phyloP scores from a whole-genome alignment of 1,140 invertebrate genomes.

The Megalonaias nervosa region DNA sequence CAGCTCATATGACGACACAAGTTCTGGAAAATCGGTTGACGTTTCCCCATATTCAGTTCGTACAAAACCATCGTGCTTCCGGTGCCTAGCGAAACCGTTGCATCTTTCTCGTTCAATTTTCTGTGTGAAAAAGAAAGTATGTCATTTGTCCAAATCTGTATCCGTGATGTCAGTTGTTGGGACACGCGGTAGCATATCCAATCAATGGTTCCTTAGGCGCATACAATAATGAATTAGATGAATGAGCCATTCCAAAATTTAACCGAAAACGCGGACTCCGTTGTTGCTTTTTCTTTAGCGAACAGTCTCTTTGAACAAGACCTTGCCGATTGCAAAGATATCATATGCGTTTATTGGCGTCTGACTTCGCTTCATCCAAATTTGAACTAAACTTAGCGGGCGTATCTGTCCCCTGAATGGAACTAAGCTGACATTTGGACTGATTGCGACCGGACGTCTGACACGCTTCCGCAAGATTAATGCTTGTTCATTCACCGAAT shows the following conservation, averaged over 20 bases:
- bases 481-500: too few species aligned
- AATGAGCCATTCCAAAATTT: too few species aligned
- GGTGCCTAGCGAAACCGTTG: not conserved
- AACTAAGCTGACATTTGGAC: too few species aligned
- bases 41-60: not conserved
- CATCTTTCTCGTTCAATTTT: not conserved
- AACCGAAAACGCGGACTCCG: not conserved
- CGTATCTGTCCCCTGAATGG: not conserved
- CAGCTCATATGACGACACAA: not conserved
- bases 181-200: not conserved
- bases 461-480: slow-evolving; percentile 10
- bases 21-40: not conserved
- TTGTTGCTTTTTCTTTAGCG: not conserved
- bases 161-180: not conserved
- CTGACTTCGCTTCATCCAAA: not conserved
- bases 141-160: not conserved
- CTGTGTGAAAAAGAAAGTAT: not conserved
- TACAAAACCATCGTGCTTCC: slow-evolving; percentile 3
- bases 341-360: not conserved
- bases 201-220: not conserved
- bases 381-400: not conserved
- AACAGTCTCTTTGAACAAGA: not conserved
- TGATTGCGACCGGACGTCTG: not conserved
- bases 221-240: not conserved
- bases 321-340: not conserved